Evolutionary conservation across 2,888 invertebrate species (phyloP).

Genomic region (Hydraecia micacea): DNA sequence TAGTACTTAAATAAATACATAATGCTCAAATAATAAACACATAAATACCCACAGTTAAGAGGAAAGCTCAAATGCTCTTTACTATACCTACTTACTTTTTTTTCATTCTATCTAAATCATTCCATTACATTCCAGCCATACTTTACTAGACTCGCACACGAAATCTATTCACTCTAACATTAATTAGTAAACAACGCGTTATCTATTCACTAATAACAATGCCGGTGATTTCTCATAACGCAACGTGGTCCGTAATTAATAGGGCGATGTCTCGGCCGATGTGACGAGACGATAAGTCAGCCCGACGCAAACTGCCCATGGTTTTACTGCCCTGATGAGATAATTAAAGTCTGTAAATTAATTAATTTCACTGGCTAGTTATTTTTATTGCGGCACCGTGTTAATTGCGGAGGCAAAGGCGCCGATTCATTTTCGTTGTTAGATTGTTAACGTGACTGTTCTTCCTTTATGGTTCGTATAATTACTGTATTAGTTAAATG

Average conservation of each 20-base stretch:
- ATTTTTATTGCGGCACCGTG: constrained; percentile 83
- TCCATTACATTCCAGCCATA: neutral
- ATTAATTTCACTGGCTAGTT: constrained; percentile 85
- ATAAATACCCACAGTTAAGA: too few relatives aligned
- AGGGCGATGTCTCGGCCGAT: constrained; percentile 79
- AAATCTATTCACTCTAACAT: constrained; percentile 49
- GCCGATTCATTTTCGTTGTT: constrained; percentile 76
- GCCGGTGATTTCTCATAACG: constrained; percentile 84
- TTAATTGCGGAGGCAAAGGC: constrained; percentile 79
- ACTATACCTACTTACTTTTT: neutral
- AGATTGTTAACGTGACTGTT: constrained; percentile 58
- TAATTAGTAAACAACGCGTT: constrained; percentile 69
- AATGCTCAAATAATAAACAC: too few relatives aligned
- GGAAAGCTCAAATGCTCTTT: too few relatives aligned
- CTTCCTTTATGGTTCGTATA: constrained; percentile 62
- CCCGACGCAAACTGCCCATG: constrained; percentile 81
- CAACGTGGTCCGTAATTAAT: constrained; percentile 75
- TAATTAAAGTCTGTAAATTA: constrained; percentile 88
- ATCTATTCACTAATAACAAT: constrained; percentile 72
- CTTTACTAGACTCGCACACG: constrained; percentile 28
- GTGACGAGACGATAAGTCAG: constrained; percentile 85
- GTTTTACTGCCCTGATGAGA: constrained; percentile 85
- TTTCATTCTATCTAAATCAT: neutral
- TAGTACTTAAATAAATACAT: too few relatives aligned
- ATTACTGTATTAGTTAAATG: constrained; percentile 58